Evolutionary conservation across 2,797 vertebrate species (phyloP).

Genomic region (Eulemur coronatus): DNA sequence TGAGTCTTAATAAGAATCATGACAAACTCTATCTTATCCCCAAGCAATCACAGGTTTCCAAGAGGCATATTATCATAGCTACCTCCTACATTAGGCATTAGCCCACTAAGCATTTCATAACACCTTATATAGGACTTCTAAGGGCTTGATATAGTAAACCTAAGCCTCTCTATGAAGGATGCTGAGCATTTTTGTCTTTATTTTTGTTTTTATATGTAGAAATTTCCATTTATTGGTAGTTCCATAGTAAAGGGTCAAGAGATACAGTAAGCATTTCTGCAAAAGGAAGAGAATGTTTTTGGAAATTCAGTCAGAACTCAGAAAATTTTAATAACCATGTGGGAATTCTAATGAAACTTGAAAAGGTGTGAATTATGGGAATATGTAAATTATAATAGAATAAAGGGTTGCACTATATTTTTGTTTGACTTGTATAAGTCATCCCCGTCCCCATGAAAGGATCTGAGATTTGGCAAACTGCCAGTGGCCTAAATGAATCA

Average conservation of each 20-base stretch:
- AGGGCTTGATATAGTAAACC: neutral
- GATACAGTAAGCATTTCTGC: constrained; percentile 55
- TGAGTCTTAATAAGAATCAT: neutral
- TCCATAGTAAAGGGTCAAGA: constrained; percentile 40
- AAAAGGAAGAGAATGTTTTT: constrained; percentile 35
- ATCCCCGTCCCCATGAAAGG: constrained; percentile 34
- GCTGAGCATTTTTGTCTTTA: neutral
- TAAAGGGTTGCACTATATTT: constrained; percentile 43
- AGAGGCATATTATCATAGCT: neutral
- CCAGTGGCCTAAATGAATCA: constrained; percentile 52
- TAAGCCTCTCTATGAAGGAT: constrained; percentile 6
- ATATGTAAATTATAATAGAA: constrained; percentile 57
- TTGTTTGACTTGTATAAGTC: constrained; percentile 55
- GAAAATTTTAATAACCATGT: constrained; percentile 50
- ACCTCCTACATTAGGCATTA: neutral
- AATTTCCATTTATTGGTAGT: neutral
- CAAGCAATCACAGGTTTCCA: constrained; percentile 8
- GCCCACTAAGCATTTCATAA: neutral
- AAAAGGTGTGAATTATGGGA: constrained; percentile 60
- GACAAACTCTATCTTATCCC: neutral
- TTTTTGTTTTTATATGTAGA: neutral
- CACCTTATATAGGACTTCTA: neutral
- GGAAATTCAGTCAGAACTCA: constrained; percentile 51
- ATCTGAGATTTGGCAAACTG: constrained; percentile 62
- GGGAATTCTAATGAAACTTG: constrained; percentile 52